Evolutionary conservation across 2,797 vertebrate genomes (phyloP).

Genomic region (Anguilla megastoma): DNA sequence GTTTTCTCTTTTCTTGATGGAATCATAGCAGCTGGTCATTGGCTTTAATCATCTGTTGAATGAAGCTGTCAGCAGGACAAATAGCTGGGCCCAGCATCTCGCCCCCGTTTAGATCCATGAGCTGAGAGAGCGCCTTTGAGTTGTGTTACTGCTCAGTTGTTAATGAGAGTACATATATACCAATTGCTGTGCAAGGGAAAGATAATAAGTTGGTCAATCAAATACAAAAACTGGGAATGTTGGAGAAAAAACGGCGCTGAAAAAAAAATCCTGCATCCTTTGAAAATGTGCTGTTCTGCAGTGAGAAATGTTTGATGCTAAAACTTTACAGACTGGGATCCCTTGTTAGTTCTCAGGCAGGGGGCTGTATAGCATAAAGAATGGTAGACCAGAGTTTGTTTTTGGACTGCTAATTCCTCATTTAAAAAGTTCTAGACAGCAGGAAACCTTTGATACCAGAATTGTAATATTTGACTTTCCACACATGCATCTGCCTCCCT

Average conservation of each 20-base stretch:
- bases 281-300: conserved; percentile 34
- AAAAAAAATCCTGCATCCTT: conserved; percentile 50
- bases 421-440: conserved; percentile 63
- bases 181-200: conserved; percentile 54
- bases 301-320: conserved; percentile 35
- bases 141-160: conserved; percentile 51
- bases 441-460: conserved; percentile 66
- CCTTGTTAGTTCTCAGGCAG: conserved; percentile 41
- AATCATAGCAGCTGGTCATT: conserved; percentile 46
- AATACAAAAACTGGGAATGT: conserved; percentile 51
- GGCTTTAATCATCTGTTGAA: conserved; percentile 75
- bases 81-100: conserved; percentile 51
- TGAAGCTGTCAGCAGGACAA: conserved; percentile 63
- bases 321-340: conserved; percentile 33
- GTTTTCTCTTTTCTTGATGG: conserved; percentile 29
- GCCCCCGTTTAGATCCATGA: conserved; percentile 60
- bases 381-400: conserved; percentile 51
- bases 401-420: conserved; percentile 67
- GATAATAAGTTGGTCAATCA: conserved; percentile 63
- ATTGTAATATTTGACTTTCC: conserved; percentile 61
- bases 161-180: conserved; percentile 66
- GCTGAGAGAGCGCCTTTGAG: conserved; percentile 18
- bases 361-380: conserved; percentile 34
- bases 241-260: conserved; percentile 41
- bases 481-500: conserved; percentile 47